These are phyloP conservation scores for Lutra lutra DNA, from an alignment of 2,797 vertebrate genomes.

Conservation along the genomic window DNA sequence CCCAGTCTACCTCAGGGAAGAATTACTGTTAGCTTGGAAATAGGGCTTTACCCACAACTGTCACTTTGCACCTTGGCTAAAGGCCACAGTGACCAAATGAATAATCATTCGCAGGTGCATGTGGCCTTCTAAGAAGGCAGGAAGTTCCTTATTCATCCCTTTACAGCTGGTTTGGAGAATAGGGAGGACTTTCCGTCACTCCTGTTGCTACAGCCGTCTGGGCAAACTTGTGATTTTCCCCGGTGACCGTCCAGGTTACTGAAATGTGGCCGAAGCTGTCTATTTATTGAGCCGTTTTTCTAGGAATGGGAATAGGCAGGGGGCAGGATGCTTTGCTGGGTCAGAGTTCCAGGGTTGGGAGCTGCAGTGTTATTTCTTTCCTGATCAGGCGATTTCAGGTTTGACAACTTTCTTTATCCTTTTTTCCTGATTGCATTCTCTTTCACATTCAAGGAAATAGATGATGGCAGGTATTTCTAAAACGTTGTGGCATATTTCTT, in stretches of 20 bases:
- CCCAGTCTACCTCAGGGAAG: not conserved
- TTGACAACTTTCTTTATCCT: not conserved
- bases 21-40: constrained; percentile 26
- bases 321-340: not conserved
- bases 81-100: constrained; percentile 23
- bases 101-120: not conserved
- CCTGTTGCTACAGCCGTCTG: not conserved
- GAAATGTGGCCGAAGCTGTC: not conserved
- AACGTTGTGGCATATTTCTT: not conserved
- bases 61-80: constrained; percentile 54
- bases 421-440: not conserved
- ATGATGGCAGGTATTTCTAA: not conserved
- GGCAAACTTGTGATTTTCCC: not conserved
- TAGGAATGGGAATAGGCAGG: not conserved
- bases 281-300: not conserved
- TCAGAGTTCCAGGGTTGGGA: constrained; percentile 4
- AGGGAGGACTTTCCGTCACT: not conserved
- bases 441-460: constrained; percentile 33
- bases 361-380: not conserved
- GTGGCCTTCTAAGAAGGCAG: constrained; percentile 45
- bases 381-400: constrained; percentile 9
- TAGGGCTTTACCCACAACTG: constrained; percentile 49
- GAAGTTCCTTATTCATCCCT: not conserved
- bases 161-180: constrained; percentile 16
- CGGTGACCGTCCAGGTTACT: not conserved